A percentile compares a stretch with the other conserved stretches of the same genome.
These are phyloP conservation scores for Genyomyrus donnyi DNA, from an alignment of 2,113 vertebrate species.

Conservation along the genomic window DNA sequence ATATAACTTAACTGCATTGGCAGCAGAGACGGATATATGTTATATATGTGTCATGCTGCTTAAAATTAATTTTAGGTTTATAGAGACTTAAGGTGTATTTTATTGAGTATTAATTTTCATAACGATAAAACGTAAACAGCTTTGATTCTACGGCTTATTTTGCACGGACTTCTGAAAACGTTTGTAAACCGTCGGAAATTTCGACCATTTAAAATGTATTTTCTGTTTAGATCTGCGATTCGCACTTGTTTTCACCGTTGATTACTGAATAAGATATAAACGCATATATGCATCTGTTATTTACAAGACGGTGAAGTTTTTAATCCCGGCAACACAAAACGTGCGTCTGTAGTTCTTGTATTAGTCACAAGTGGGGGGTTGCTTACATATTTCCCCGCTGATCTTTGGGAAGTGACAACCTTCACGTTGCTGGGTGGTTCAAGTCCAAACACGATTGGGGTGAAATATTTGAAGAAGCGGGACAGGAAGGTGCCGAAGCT, in stretches of 20 bases:
- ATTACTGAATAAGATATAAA: not conserved
- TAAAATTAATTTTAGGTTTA: not conserved
- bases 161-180: not conserved
- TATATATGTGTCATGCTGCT: not conserved
- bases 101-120: not conserved
- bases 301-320: not conserved
- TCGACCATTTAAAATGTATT: not conserved
- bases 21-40: not conserved
- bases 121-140: not conserved
- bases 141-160: not conserved
- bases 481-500: conserved; percentile 35
- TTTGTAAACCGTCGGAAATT: not conserved
- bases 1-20: not conserved
- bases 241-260: not conserved
- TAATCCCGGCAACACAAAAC: not conserved
- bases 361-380: not conserved
- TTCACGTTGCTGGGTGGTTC: conserved; percentile 42
- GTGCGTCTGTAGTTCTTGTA: not conserved
- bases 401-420: conserved; percentile 44
- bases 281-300: not conserved
- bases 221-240: not conserved
- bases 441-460: conserved; percentile 58
- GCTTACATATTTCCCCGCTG: conserved; percentile 17
- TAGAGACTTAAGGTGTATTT: not conserved
- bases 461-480: conserved; percentile 37